These are phyloP conservation scores for Cabera pusaria DNA, from an alignment of 2,888 invertebrate genomes.

Conservation along the genomic window DNA sequence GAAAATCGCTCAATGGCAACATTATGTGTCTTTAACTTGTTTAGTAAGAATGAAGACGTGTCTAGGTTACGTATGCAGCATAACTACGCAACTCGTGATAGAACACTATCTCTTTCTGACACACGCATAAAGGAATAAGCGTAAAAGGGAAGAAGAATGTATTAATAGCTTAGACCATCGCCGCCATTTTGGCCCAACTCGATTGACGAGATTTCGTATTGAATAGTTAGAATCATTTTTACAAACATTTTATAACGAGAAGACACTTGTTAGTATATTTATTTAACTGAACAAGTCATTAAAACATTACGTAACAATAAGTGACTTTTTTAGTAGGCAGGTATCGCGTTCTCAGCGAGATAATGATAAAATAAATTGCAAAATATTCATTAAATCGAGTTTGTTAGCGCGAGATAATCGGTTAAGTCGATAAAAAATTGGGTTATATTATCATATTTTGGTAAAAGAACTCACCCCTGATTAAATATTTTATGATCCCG, in stretches of 20 bases:
- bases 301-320: constrained; percentile 21
- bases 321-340: constrained; percentile 25
- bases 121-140: constrained; percentile 17
- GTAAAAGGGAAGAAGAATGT: constrained; percentile 60
- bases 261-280: neutral
- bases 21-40: constrained; percentile 57
- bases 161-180: constrained; percentile 72
- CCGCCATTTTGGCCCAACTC: constrained; percentile 79
- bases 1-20: constrained; percentile 53
- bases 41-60: constrained; percentile 79
- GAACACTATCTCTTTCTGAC: constrained; percentile 60
- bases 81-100: constrained; percentile 62
- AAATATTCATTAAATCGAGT: constrained; percentile 38
- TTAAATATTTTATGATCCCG: constrained; percentile 59
- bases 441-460: constrained; percentile 18
- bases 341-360: constrained; percentile 33
- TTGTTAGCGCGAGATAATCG: constrained; percentile 34
- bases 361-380: constrained; percentile 51
- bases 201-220: constrained; percentile 59
- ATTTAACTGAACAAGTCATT: constrained; percentile 14
- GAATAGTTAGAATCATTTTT: constrained; percentile 49
- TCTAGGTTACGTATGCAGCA: constrained; percentile 79
- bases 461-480: constrained; percentile 55
- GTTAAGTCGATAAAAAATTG: constrained; percentile 32
- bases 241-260: constrained; percentile 19